These are phyloP conservation scores for Cherax destructor DNA, from an alignment of 1,140 invertebrate species.

Conservation along the genomic window DNA sequence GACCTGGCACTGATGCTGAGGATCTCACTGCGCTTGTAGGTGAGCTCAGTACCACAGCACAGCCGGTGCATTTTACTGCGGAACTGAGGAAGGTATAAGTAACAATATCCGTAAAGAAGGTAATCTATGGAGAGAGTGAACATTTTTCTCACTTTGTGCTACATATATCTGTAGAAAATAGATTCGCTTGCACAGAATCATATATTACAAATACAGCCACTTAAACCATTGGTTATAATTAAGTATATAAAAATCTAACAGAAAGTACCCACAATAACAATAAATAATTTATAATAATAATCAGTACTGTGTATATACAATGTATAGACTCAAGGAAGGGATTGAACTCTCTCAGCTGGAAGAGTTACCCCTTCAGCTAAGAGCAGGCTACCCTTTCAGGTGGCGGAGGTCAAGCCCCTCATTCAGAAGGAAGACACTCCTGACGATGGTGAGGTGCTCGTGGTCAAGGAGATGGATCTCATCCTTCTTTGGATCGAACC, in stretches of 20 bases:
- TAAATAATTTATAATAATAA: too few species aligned
- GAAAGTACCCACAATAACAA: too few species aligned
- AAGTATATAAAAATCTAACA: too few species aligned
- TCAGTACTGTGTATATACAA: too few species aligned
- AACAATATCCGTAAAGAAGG: too few species aligned
- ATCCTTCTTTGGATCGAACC: neutral
- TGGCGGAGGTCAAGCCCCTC: neutral
- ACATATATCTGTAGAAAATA: too few species aligned
- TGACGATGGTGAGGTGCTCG: neutral
- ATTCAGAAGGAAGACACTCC: conserved; percentile 6
- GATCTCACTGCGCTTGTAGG: conserved; percentile 69
- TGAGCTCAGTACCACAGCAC: conserved; percentile 69
- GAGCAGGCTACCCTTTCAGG: conserved; percentile 12
- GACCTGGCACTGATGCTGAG: conserved; percentile 54
- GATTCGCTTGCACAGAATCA: too few species aligned
- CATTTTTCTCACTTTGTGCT: too few species aligned
- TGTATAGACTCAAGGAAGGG: too few species aligned
- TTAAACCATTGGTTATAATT: too few species aligned
- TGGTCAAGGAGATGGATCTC: neutral
- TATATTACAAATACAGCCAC: too few species aligned
- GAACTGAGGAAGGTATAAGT: conserved; percentile 56
- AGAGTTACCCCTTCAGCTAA: neutral
- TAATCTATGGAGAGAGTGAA: too few species aligned
- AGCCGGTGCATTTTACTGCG: conserved; percentile 68
- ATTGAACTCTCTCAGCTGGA: neutral